Evolutionary conservation across 2,888 invertebrate genomes (phyloP).

Genomic region (Tiliacea citrago): DNA sequence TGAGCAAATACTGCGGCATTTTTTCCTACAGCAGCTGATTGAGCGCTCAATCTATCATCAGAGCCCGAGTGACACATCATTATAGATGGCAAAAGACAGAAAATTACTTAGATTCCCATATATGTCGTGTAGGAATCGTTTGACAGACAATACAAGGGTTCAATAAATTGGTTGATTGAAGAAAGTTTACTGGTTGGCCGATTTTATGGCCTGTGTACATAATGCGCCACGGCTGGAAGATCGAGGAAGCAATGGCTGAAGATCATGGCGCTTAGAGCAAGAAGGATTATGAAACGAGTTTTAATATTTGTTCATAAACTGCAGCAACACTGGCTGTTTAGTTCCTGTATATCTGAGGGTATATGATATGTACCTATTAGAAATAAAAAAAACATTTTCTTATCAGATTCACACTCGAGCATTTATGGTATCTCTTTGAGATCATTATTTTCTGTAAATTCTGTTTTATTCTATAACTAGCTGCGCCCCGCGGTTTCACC

Average conservation of each 20-base stretch:
- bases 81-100: constrained; percentile 37
- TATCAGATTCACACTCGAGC: too few relatives aligned
- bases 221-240: constrained; percentile 4
- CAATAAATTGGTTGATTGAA: constrained; percentile 42
- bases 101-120: constrained; percentile 62
- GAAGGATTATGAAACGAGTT: constrained; percentile 1
- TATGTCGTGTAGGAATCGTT: constrained; percentile 38
- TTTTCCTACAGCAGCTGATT: constrained; percentile 39
- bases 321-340: not conserved
- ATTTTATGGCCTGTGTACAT: constrained; percentile 10
- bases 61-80: constrained; percentile 52
- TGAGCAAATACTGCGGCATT: constrained; percentile 24
- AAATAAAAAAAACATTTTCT: too few relatives aligned
- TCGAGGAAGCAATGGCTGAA: not conserved
- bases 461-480: too few relatives aligned
- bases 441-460: too few relatives aligned
- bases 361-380: not conserved
- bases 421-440: too few relatives aligned
- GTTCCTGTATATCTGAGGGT: not conserved
- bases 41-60: constrained; percentile 43
- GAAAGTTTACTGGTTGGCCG: not conserved
- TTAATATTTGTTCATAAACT: not conserved
- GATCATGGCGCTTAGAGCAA: not conserved
- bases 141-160: constrained; percentile 45
- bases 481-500: too few relatives aligned